Conservation (phyloP, 2,797 vertebrate genomes). For the Philypnodon macrostomus region DNA sequence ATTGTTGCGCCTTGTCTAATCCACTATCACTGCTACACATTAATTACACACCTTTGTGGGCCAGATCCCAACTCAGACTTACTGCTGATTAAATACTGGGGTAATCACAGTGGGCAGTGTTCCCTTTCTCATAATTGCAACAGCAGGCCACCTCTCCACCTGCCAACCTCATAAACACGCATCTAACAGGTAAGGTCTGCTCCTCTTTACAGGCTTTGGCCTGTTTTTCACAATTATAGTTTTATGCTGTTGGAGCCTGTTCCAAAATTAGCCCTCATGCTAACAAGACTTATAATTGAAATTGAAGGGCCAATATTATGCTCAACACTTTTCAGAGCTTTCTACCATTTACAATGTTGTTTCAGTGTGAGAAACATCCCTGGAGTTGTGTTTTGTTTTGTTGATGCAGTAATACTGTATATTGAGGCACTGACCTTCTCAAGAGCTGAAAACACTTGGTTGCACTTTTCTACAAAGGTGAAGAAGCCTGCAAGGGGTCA, state of each 20-base stretch:
- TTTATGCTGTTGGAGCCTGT: not conserved
- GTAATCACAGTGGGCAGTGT: conserved; percentile 8
- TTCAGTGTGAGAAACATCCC: too few relatives aligned
- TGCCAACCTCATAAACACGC: conserved; percentile 15
- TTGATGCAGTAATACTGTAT: too few relatives aligned
- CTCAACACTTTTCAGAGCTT: too few relatives aligned
- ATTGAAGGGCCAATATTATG: too few relatives aligned
- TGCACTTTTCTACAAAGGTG: too few relatives aligned
- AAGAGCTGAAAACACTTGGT: too few relatives aligned
- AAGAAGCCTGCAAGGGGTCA: too few relatives aligned
- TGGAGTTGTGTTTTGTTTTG: too few relatives aligned
- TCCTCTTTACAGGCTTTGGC: conserved; percentile 3
- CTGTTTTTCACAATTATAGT: conserved; percentile 19
- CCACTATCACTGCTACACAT: not conserved
- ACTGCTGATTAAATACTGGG: conserved; percentile 10
- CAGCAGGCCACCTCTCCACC: conserved; percentile 1
- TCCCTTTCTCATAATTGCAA: conserved; percentile 24
- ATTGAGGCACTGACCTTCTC: too few relatives aligned
- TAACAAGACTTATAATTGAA: not conserved
- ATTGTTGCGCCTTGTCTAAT: conserved; percentile 2
- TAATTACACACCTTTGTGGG: conserved; percentile 1
- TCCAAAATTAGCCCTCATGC: not conserved
- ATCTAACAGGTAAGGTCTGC: conserved; percentile 10
- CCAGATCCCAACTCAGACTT: not conserved
- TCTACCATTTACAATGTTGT: too few relatives aligned